Evolutionary conservation across 2,113 vertebrate genomes (phyloP).

Genomic region (Tor tambroides): DNA sequence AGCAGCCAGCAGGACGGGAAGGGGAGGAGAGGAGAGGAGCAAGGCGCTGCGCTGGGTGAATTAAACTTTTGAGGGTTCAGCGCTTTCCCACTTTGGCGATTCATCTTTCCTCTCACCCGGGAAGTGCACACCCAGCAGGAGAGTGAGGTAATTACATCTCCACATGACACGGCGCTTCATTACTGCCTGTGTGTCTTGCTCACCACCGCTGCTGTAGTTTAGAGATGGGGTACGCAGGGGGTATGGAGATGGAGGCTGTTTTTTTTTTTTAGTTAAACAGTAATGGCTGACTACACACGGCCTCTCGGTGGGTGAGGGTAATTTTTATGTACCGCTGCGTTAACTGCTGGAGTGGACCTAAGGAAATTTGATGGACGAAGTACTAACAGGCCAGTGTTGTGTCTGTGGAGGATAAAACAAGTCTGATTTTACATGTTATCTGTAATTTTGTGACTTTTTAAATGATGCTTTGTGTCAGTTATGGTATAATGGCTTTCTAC

Average conservation of each 20-base stretch:
- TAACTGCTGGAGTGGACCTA: slow-evolving; percentile 4
- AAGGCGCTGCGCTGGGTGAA: slow-evolving; percentile 83
- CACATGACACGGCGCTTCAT: slow-evolving; percentile 94
- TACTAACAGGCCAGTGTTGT: neutral
- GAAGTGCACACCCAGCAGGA: slow-evolving; percentile 80
- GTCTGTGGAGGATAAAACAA: neutral
- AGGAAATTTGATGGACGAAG: neutral
- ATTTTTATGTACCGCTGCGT: neutral
- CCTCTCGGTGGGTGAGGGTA: neutral
- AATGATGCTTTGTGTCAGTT: neutral
- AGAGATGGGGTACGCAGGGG: slow-evolving; percentile 58
- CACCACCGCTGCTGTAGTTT: slow-evolving; percentile 90
- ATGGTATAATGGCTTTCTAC: neutral
- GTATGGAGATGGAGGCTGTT: neutral
- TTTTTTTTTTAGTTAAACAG: slow-evolving; percentile 5
- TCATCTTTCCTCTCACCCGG: slow-evolving; percentile 91
- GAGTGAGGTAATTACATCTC: slow-evolving; percentile 99
- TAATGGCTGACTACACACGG: slow-evolving; percentile 19
- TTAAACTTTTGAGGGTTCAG: slow-evolving; percentile 99
- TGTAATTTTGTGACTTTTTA: neutral
- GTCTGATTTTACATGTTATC: too few species aligned
- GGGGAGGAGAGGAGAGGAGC: slow-evolving; percentile 41
- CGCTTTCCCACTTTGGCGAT: slow-evolving; percentile 95
- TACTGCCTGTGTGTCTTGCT: slow-evolving; percentile 91
- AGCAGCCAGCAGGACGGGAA: slow-evolving; percentile 17